Evolutionary conservation across 2,113 vertebrate species (phyloP).

Genomic region (Lampris incognitus): DNA sequence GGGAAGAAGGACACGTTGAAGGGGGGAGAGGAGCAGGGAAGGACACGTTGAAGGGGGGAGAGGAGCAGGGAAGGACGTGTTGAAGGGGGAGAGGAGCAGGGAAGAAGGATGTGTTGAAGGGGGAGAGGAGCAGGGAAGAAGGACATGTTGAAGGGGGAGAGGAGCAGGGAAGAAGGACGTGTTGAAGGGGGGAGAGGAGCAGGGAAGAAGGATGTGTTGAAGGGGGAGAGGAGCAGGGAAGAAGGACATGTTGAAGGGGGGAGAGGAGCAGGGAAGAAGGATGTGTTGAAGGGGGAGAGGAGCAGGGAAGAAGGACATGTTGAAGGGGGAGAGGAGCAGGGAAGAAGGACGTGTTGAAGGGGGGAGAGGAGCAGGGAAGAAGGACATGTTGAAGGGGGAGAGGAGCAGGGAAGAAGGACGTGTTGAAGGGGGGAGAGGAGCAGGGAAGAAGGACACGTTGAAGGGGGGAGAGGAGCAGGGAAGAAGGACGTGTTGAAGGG

Average conservation of each 20-base stretch:
- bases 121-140: conserved; percentile 12
- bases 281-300: conserved; percentile 36
- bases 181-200: conserved; percentile 27
- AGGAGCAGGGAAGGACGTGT: conserved; percentile 19
- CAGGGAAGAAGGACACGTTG: conserved; percentile 27
- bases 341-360: conserved; percentile 37
- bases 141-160: conserved; percentile 38
- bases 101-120: conserved; percentile 37
- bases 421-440: conserved; percentile 31
- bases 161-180: conserved; percentile 19
- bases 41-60: too few relatives aligned
- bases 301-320: conserved; percentile 24
- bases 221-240: conserved; percentile 6
- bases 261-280: conserved; percentile 17
- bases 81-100: conserved; percentile 21
- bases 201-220: conserved; percentile 33
- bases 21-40: too few relatives aligned
- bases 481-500: neutral
- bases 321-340: conserved; percentile 21
- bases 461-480: conserved; percentile 17
- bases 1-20: too few relatives aligned
- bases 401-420: conserved; percentile 17
- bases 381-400: conserved; percentile 40
- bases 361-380: conserved; percentile 3
- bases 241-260: conserved; percentile 38